Evolutionary conservation across 2,797 vertebrate species (phyloP).

Genomic region (Liasis olivaceus): DNA sequence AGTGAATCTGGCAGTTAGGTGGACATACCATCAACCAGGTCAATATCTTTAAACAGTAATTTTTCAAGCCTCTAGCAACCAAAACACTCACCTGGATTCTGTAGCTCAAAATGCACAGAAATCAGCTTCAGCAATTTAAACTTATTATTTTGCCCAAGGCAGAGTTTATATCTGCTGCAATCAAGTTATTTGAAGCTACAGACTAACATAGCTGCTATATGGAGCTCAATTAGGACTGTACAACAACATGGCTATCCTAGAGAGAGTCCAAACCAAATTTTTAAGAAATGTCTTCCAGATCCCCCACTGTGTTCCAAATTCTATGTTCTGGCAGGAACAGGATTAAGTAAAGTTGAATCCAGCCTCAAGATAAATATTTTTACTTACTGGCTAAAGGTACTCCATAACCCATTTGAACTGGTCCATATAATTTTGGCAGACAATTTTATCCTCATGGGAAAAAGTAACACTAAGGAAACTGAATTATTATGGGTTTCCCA

Average conservation of each 20-base stretch:
- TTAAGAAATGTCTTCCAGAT: neutral
- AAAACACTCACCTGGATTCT: neutral
- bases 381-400: neutral
- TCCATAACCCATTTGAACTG: neutral
- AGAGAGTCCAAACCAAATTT: neutral
- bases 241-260: neutral
- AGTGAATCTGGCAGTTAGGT: neutral
- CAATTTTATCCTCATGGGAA: neutral
- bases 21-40: neutral
- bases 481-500: neutral
- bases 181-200: neutral
- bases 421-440: neutral
- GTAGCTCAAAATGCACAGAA: neutral
- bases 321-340: neutral
- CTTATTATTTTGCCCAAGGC: neutral
- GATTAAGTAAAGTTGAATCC: neutral
- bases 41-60: neutral
- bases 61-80: neutral
- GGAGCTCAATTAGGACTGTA: neutral
- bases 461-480: neutral
- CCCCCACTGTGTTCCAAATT: neutral
- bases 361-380: neutral
- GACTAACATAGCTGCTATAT: too few species aligned
- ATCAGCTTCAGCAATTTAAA: neutral
- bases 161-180: neutral